Percentiles rank a stretch among this genome's conserved stretches.
Conservation (phyloP, 2,113 vertebrate genomes). For the Limnothrissa miodon region DNA sequence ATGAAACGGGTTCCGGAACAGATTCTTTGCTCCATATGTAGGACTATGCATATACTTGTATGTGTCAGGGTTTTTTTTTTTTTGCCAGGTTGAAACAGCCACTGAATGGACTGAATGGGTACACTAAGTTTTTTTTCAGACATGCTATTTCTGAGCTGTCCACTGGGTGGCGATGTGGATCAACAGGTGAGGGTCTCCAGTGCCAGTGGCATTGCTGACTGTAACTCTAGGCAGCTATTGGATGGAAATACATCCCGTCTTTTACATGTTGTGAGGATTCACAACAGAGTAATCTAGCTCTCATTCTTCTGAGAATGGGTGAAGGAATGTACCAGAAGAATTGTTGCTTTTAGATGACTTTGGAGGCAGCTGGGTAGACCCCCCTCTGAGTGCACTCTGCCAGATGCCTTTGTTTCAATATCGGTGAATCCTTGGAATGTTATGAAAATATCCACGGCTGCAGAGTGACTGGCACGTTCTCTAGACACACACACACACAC, state of each 20-base stretch:
- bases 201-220: background rate
- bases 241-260: background rate
- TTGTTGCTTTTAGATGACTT: constrained; percentile 20
- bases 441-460: constrained; percentile 37
- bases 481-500: background rate
- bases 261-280: background rate
- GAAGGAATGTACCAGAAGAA: background rate
- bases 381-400: constrained; percentile 28
- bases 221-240: background rate
- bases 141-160: background rate
- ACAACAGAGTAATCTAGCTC: background rate
- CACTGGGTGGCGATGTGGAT: background rate
- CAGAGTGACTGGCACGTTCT: background rate
- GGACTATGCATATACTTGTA: background rate
- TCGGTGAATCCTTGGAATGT: constrained; percentile 14
- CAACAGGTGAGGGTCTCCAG: background rate
- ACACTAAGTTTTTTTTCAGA: no score
- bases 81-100: no score
- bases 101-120: no score
- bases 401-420: constrained; percentile 29
- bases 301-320: constrained; percentile 7
- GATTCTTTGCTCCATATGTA: background rate
- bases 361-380: constrained; percentile 19
- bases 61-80: no score
- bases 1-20: no score